A percentile compares a stretch with the other conserved stretches of the same genome.
phyloP scores from a whole-genome alignment of 2,797 vertebrate genomes.

The Glyptemys insculpta region DNA sequence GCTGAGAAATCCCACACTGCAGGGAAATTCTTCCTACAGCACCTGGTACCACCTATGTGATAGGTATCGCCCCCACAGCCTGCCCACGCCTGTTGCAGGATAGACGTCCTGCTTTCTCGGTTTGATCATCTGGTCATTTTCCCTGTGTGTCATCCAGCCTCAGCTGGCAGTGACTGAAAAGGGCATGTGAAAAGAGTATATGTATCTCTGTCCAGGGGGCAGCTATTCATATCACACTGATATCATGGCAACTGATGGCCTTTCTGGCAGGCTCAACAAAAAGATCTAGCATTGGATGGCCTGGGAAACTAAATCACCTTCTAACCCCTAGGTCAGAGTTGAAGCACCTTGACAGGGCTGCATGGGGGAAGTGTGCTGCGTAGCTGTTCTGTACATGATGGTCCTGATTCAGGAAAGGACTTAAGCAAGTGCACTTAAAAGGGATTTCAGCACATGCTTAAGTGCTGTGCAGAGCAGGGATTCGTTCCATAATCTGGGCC shows the following conservation, averaged over 20 bases:
- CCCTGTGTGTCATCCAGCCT: not conserved
- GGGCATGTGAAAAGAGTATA: not conserved
- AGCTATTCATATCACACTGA: not conserved
- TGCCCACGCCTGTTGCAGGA: not conserved
- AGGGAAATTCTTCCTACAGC: not conserved
- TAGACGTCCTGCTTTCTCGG: not conserved
- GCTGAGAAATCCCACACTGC: not conserved
- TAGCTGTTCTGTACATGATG: not conserved
- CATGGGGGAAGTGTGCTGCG: not conserved
- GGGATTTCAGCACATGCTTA: not conserved
- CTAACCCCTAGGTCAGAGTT: not conserved
- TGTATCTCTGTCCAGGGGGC: not conserved
- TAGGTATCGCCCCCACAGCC: not conserved
- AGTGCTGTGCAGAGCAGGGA: not conserved
- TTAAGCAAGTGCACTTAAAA: not conserved
- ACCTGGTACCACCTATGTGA: not conserved
- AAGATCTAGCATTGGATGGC: not conserved
- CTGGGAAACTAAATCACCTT: not conserved
- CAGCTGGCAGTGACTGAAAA: not conserved
- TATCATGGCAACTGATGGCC: not conserved
- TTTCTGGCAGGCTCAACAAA: not conserved
- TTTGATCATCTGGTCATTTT: not conserved
- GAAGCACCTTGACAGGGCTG: not conserved
- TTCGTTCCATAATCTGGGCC: not conserved
- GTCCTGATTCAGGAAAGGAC: not conserved